A percentile compares a stretch with the other conserved stretches of the same genome.
Evolutionary conservation across 2,888 invertebrate species (phyloP).

Genomic region (Acronicta leporina): DNA sequence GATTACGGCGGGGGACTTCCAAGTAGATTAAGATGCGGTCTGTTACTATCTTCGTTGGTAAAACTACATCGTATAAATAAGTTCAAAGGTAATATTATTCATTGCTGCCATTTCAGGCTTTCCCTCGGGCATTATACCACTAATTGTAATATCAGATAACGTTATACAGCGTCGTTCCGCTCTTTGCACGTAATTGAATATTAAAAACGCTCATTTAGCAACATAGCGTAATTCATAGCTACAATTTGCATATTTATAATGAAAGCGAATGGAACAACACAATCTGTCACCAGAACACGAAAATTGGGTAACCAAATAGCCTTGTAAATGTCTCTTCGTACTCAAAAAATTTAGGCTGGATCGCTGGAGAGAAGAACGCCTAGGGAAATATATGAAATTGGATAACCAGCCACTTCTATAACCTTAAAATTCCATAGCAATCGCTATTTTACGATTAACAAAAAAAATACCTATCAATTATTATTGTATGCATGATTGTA

Average conservation of each 20-base stretch:
- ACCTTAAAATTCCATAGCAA: not conserved
- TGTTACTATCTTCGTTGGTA: not conserved
- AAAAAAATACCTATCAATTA: constrained; percentile 10
- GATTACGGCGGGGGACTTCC: not conserved
- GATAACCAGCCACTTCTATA: too few relatives aligned
- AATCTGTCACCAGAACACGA: constrained; percentile 20
- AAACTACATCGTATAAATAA: constrained; percentile 1
- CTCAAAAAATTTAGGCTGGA: too few relatives aligned
- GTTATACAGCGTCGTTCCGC: constrained; percentile 33
- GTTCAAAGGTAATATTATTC: constrained; percentile 21
- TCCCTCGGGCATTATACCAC: constrained; percentile 33
- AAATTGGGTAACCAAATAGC: not conserved
- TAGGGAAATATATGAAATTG: too few relatives aligned
- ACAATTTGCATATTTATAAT: constrained; percentile 34
- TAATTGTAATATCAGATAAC: constrained; percentile 41
- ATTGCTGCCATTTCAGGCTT: constrained; percentile 28
- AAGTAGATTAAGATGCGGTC: constrained; percentile 4
- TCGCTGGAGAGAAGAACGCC: too few relatives aligned
- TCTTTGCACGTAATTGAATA: constrained; percentile 50
- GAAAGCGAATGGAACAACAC: constrained; percentile 9
- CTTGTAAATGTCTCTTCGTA: not conserved
- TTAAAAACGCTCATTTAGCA: constrained; percentile 41
- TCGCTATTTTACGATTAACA: constrained; percentile 6
- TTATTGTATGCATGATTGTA: not conserved
- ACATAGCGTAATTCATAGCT: constrained; percentile 35